Conservation (phyloP, 2,888 invertebrate species). For the Belgica antarctica region DNA sequence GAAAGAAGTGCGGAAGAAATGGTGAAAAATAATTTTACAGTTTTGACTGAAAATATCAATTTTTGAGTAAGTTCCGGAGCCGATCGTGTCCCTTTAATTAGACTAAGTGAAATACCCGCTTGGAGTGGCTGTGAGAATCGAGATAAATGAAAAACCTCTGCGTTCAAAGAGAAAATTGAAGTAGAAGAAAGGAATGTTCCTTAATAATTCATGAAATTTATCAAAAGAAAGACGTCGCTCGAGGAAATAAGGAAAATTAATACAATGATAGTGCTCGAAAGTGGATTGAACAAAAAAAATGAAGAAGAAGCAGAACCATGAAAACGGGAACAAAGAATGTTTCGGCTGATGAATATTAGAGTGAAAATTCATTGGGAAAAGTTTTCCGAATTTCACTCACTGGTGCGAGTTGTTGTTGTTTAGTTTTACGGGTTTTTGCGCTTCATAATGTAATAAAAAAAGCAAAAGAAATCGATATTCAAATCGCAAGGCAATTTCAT, state of each 20-base stretch:
- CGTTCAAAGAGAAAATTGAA: conserved; percentile 17
- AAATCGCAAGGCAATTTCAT: conserved; percentile 42
- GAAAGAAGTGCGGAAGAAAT: neutral
- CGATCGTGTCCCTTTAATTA: neutral
- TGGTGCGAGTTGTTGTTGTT: conserved; percentile 3
- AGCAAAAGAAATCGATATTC: conserved; percentile 40
- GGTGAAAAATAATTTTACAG: conserved; percentile 1
- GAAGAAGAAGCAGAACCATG: neutral
- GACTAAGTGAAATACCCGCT: conserved; percentile 5
- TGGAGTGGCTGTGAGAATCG: neutral
- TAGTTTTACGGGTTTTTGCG: conserved; percentile 32
- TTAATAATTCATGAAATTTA: conserved; percentile 35
- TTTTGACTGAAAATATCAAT: neutral
- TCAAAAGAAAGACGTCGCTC: neutral
- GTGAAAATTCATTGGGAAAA: neutral
- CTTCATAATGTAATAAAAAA: conserved; percentile 31
- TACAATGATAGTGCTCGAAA: conserved; percentile 13
- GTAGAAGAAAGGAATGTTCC: neutral
- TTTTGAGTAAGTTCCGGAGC: neutral
- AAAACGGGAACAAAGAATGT: conserved; percentile 2
- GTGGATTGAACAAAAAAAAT: neutral
- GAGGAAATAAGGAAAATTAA: neutral
- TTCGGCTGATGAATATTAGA: conserved; percentile 7
- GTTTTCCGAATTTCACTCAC: too few species aligned
- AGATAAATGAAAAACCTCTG: conserved; percentile 17